Conservation (phyloP, 2,797 vertebrate species). For the Chrosomus eos region DNA sequence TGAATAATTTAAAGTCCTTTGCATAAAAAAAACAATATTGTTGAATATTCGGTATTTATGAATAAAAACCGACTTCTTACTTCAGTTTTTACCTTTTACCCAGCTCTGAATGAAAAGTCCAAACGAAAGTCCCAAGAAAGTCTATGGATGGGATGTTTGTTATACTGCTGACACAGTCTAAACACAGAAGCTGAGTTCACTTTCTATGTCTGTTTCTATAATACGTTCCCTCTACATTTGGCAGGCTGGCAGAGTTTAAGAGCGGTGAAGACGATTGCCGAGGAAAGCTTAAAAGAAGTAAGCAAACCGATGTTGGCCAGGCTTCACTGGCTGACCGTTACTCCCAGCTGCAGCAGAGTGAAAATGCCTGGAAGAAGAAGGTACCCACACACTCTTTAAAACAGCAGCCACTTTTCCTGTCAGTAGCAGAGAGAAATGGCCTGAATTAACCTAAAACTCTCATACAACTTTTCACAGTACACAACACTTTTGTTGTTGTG, state of each 20-base stretch:
- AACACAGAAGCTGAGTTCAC: not conserved
- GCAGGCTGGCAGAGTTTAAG: slow-evolving; percentile 70
- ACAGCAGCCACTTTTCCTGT: not conserved
- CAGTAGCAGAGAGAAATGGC: slow-evolving; percentile 18
- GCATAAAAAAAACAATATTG: too few species aligned
- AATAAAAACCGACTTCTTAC: too few species aligned
- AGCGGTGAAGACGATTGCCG: slow-evolving; percentile 65
- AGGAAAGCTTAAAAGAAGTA: slow-evolving; percentile 64
- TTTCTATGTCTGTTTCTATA: not conserved
- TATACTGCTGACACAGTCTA: not conserved
- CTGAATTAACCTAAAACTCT: slow-evolving; percentile 30
- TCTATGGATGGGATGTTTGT: not conserved
- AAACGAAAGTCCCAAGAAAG: not conserved
- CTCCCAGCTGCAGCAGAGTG: slow-evolving; percentile 76
- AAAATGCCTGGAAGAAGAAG: slow-evolving; percentile 82
- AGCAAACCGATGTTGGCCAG: slow-evolving; percentile 61
- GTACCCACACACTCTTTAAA: slow-evolving; percentile 59
- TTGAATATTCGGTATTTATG: too few species aligned
- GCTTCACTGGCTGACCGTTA: slow-evolving; percentile 75
- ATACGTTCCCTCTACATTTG: slow-evolving; percentile 4
- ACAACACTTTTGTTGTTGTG: slow-evolving; percentile 14
- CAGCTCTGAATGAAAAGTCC: slow-evolving; percentile 6
- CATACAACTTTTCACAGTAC: not conserved
- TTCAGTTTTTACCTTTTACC: not conserved
- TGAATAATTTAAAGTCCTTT: too few species aligned